A percentile compares a stretch with the other conserved stretches of the same genome.
phyloP scores from a whole-genome alignment of 2,797 vertebrate genomes.

The Lepilemur septentrionalis region DNA sequence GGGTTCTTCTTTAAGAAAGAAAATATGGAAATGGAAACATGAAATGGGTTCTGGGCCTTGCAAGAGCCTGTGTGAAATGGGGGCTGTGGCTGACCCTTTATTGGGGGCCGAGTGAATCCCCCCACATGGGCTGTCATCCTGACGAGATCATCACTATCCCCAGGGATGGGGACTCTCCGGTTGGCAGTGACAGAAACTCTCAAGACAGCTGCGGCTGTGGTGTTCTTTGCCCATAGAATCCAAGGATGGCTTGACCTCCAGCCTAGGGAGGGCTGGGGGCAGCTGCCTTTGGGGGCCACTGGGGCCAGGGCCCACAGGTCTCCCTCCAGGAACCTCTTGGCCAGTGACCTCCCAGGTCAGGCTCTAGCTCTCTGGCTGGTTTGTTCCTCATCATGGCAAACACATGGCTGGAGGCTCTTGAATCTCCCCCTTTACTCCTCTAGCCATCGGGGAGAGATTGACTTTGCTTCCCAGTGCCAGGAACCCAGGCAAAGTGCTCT shows the following conservation, averaged over 20 bases:
- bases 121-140: rapidly evolving
- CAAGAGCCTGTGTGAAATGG: neutral
- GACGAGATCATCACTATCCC: rapidly evolving
- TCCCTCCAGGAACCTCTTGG: neutral
- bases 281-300: neutral
- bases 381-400: rapidly evolving
- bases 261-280: neutral
- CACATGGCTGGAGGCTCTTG: neutral
- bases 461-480: too few species aligned
- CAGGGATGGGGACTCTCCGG: too few species aligned
- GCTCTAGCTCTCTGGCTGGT: rapidly evolving
- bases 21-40: neutral
- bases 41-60: neutral
- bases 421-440: rapidly evolving
- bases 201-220: neutral
- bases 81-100: rapidly evolving
- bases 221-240: neutral
- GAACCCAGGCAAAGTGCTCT: neutral
- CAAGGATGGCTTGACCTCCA: rapidly evolving
- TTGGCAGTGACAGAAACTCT: neutral
- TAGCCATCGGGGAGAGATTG: neutral
- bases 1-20: neutral
- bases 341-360: neutral
- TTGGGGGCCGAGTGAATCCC: rapidly evolving
- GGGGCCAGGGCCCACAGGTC: neutral